Base-by-base conservation (phyloP, 2,888 invertebrate genomes). In the Cybosia mesomella region DNA sequence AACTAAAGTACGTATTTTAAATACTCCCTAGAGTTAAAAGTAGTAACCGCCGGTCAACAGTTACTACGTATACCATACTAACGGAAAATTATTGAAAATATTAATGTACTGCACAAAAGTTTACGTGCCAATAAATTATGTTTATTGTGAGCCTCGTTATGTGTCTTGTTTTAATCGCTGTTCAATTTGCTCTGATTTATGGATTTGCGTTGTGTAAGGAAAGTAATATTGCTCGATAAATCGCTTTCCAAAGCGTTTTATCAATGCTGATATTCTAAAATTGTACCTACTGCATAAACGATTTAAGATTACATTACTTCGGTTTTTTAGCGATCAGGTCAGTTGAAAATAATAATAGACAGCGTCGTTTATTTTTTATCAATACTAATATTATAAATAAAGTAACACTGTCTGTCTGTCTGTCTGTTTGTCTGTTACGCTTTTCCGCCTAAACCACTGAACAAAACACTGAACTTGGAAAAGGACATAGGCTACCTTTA, bases 111-210 rank as follows among this genome's bases (percentile, higher is more conserved):
- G 67, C 68, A 77, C 77, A 73, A 73, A 80, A 72, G 68, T 76
- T 80, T 67, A 63, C 36, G 73, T 64, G 34, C 69, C 75, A 61
- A 81, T 81, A 80, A 81, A 81, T 81, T 67, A 73, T 69, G 53
- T 63, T 79, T 71, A 77, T 79, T 73, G 73, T 74, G 61, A 72
- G 64, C 68, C 71, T 64, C 74, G 79, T 79, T 77, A 74, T 72
- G 73, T 74, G 76, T 80, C 79, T 79, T 79, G 82, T 82, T 82
- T 75, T 77, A 77, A 80, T 70, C 72, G 75, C 64, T 71, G 71
- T 79, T 77, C 80, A 79, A 80, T 79, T 81, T 72, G 54, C 66
- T 75, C 68, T 79, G 81, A 81, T 81, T 81, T 81, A 81, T 81
- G 71, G 63, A 75, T 72, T 74, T 72, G 66, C 34, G 72, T 70